These are phyloP conservation scores for Cantharis nigra DNA, from an alignment of 2,888 invertebrate genomes.

Conservation along the genomic window DNA sequence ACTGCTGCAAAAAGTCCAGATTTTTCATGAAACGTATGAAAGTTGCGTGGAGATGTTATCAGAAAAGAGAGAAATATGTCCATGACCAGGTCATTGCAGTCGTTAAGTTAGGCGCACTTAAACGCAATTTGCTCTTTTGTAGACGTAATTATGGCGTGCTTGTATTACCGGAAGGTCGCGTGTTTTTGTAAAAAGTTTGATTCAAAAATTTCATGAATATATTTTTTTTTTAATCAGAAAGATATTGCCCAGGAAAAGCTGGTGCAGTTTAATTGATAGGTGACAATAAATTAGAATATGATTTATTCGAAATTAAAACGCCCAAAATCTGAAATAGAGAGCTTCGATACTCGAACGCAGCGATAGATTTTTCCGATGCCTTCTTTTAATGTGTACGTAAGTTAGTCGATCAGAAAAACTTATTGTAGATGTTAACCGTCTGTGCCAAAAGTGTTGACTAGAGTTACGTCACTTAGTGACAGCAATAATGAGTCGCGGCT, in stretches of 20 bases:
- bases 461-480: slow-evolving; percentile 50
- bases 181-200: slow-evolving; percentile 25
- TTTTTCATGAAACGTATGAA: slow-evolving; percentile 22
- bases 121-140: slow-evolving; percentile 44
- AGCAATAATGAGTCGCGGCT: slow-evolving; percentile 47
- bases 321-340: slow-evolving; percentile 13
- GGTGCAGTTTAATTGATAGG: slow-evolving; percentile 5
- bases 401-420: slow-evolving; percentile 40
- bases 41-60: slow-evolving; percentile 38
- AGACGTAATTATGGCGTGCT: slow-evolving; percentile 39
- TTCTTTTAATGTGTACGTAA: slow-evolving; percentile 34
- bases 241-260: slow-evolving; percentile 7
- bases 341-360: slow-evolving; percentile 20
- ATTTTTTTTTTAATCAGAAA: slow-evolving; percentile 14
- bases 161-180: slow-evolving; percentile 41
- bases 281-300: not conserved
- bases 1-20: not conserved
- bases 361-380: slow-evolving; percentile 30
- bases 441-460: slow-evolving; percentile 49
- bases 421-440: slow-evolving; percentile 43
- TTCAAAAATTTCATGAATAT: slow-evolving; percentile 18
- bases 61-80: slow-evolving; percentile 37
- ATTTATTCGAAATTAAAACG: slow-evolving; percentile 16
- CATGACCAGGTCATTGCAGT: slow-evolving; percentile 41
- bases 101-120: slow-evolving; percentile 40